Conservation (phyloP, 2,797 vertebrate genomes). For the Rousettus madagascariensis region DNA sequence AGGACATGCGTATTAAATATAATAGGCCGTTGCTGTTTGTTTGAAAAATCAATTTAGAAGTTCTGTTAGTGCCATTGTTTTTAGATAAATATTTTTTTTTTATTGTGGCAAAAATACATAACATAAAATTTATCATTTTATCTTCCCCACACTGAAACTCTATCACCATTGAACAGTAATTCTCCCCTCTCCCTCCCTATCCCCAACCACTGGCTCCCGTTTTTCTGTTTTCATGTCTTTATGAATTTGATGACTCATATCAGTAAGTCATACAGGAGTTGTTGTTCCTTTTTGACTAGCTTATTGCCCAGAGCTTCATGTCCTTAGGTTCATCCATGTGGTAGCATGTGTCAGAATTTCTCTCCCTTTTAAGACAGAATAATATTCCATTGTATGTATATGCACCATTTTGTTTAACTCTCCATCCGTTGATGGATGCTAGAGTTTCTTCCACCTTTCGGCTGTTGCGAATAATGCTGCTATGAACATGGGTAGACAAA, state of each 20-base stretch:
- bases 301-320: neutral
- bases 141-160: neutral
- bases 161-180: no score
- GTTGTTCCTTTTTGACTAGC: neutral
- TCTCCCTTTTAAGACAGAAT: neutral
- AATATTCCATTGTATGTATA: fast-evolving
- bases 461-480: neutral
- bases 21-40: neutral
- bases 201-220: no score
- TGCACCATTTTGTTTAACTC: fast-evolving
- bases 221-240: neutral
- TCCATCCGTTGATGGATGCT: fast-evolving
- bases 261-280: neutral
- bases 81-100: neutral
- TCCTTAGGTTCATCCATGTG: neutral
- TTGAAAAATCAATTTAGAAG: neutral
- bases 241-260: no score
- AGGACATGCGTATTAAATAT: neutral
- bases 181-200: fast-evolving
- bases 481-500: fast-evolving
- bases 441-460: no score
- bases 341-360: neutral
- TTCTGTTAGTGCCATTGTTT: neutral
- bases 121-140: neutral
- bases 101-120: neutral